Evolutionary conservation across 37 sponge, comb jelly and placozoan genomes (phyloP).

Genomic region (Halichondria panicea): DNA sequence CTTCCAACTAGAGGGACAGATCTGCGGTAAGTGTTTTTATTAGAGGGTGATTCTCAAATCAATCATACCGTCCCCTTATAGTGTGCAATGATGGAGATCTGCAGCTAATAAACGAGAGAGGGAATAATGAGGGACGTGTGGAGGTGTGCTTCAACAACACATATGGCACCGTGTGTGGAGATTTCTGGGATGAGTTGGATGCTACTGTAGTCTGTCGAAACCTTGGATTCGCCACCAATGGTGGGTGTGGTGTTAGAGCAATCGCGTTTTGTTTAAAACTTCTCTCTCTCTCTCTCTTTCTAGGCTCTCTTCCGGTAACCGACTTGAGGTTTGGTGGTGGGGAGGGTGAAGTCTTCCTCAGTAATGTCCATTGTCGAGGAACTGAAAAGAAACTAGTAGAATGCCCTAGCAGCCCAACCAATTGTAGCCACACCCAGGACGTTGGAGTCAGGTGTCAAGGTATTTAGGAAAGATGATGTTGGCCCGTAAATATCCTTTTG

Average conservation of each 20-base stretch:
- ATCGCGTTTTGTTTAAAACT: neutral
- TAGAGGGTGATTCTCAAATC: too few relatives aligned
- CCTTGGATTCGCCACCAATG: slow-evolving; percentile 38
- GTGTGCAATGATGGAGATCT: too few relatives aligned
- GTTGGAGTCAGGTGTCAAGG: slow-evolving; percentile 43
- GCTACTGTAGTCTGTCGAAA: slow-evolving; percentile 38
- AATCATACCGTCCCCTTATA: too few relatives aligned
- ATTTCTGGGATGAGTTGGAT: slow-evolving; percentile 39
- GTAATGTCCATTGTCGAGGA: slow-evolving; percentile 19
- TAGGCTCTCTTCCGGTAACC: slow-evolving; percentile 12
- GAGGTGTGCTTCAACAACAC: slow-evolving; percentile 33
- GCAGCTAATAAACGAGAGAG: too few relatives aligned
- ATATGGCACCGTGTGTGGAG: slow-evolving; percentile 57
- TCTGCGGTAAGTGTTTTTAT: too few relatives aligned
- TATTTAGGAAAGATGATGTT: neutral
- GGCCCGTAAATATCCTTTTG: neutral
- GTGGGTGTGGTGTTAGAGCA: neutral
- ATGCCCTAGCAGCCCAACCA: neutral
- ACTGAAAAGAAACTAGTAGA: slow-evolving; percentile 1
- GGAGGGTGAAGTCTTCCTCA: slow-evolving; percentile 20
- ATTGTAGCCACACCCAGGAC: slow-evolving; percentile 39
- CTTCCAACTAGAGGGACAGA: neutral
- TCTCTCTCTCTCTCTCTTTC: neutral
- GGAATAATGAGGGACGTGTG: slow-evolving; percentile 25
- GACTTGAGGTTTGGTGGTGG: slow-evolving; percentile 18